Percentiles rank a stretch among this genome's conserved stretches.
phyloP scores from a whole-genome alignment of 2,797 vertebrate genomes.

The Cuculus canorus region DNA sequence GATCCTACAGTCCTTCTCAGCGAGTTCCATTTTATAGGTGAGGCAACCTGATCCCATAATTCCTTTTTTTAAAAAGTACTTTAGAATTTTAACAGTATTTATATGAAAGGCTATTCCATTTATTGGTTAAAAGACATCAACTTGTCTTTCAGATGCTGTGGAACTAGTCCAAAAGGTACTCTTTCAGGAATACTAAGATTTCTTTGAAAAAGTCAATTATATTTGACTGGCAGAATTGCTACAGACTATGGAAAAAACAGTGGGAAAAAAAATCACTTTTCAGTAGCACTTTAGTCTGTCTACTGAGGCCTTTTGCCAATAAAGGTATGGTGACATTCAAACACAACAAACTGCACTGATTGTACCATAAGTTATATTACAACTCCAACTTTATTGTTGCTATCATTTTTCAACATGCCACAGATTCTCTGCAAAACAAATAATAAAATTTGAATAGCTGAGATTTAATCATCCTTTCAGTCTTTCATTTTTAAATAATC shows the following conservation, averaged over 20 bases:
- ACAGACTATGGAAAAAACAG: background rate
- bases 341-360: background rate
- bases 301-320: background rate
- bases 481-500: constrained; percentile 35
- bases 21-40: background rate
- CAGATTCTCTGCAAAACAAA: constrained; percentile 23
- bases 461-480: constrained; percentile 39
- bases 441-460: constrained; percentile 29
- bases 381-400: background rate
- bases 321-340: constrained; percentile 37
- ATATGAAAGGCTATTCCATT: background rate
- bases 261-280: background rate
- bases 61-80: background rate
- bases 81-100: background rate
- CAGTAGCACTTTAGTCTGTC: background rate
- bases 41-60: background rate
- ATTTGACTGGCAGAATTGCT: constrained; percentile 11
- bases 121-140: background rate
- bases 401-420: constrained; percentile 16
- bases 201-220: background rate
- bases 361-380: background rate
- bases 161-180: constrained; percentile 14
- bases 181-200: constrained; percentile 20
- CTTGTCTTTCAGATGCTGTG: constrained; percentile 2
- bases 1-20: background rate